Evolutionary conservation across 2,113 vertebrate species (phyloP).

Genomic region (Pyxicephalus adspersus): DNA sequence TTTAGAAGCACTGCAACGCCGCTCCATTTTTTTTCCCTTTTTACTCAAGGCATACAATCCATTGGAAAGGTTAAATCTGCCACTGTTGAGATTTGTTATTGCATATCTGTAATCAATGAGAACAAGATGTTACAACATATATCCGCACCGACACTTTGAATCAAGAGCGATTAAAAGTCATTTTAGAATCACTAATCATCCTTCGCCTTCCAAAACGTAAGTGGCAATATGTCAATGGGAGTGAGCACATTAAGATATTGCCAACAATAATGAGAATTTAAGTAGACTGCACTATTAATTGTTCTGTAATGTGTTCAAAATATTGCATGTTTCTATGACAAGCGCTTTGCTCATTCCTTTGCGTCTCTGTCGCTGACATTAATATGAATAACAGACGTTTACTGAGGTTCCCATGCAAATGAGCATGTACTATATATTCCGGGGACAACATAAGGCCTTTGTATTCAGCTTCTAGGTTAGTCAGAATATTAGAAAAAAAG

Average conservation of each 20-base stretch:
- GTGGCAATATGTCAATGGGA: constrained; percentile 36
- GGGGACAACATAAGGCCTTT: too few species aligned
- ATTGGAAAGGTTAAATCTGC: constrained; percentile 26
- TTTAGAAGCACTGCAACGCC: neutral
- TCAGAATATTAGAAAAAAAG: too few species aligned
- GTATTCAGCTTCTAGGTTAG: too few species aligned
- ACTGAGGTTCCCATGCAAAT: constrained; percentile 12
- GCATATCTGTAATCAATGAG: constrained; percentile 19
- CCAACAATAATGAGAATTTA: constrained; percentile 45
- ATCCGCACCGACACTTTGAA: neutral
- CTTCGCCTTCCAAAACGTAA: constrained; percentile 17
- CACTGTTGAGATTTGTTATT: neutral
- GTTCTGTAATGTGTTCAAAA: constrained; percentile 49
- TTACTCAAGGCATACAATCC: neutral
- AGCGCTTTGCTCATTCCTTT: neutral
- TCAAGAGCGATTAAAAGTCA: constrained; percentile 26
- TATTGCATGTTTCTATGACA: constrained; percentile 41
- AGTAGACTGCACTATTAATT: constrained; percentile 42
- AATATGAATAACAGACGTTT: neutral
- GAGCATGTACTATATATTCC: neutral
- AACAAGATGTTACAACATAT: neutral
- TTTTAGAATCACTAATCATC: constrained; percentile 38
- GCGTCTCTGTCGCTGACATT: neutral
- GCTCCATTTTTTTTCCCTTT: neutral
- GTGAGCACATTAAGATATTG: constrained; percentile 22